A percentile compares a stretch with the other conserved stretches of the same genome.
Conservation (phyloP, 1,140 invertebrate species). For the Maniola jurtina region DNA sequence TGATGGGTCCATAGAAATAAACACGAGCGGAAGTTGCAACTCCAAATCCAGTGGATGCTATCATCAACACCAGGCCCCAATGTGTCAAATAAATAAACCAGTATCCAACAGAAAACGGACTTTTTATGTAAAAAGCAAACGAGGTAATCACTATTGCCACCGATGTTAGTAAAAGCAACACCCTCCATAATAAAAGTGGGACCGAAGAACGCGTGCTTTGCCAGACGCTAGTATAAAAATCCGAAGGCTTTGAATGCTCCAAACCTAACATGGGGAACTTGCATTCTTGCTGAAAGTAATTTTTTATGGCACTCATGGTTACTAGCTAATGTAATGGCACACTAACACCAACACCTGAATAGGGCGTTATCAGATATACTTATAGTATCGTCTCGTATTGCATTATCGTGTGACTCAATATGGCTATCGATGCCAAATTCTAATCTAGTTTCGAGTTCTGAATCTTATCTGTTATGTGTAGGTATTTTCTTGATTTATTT, state of each 20-base stretch:
- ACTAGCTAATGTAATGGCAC: conserved; percentile 17
- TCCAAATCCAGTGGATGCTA: conserved; percentile 54
- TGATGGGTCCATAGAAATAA: conserved; percentile 60
- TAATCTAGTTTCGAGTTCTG: conserved; percentile 28
- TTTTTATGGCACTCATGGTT: conserved; percentile 56
- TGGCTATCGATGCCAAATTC: conserved; percentile 40
- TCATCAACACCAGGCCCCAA: conserved; percentile 57
- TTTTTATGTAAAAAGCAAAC: conserved; percentile 47
- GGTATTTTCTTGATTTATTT: conserved; percentile 20
- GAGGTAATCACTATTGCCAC: conserved; percentile 56
- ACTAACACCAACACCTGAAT: conserved; percentile 27
- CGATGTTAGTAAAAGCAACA: conserved; percentile 53
- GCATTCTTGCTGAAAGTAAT: conserved; percentile 57
- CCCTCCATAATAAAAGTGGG: conserved; percentile 57
- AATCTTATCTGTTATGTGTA: conserved; percentile 17
- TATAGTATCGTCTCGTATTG: conserved; percentile 37
- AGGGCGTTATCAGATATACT: conserved; percentile 44
- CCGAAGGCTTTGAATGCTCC: conserved; percentile 50
- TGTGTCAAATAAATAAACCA: conserved; percentile 72
- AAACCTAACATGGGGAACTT: conserved; percentile 48
- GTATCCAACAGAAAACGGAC: conserved; percentile 39
- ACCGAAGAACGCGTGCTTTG: conserved; percentile 55
- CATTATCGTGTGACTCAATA: conserved; percentile 41
- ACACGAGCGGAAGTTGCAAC: conserved; percentile 51
- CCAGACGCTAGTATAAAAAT: conserved; percentile 65